These are phyloP conservation scores for Littorina saxatilis DNA, from an alignment of 1,140 invertebrate species.

Conservation along the genomic window DNA sequence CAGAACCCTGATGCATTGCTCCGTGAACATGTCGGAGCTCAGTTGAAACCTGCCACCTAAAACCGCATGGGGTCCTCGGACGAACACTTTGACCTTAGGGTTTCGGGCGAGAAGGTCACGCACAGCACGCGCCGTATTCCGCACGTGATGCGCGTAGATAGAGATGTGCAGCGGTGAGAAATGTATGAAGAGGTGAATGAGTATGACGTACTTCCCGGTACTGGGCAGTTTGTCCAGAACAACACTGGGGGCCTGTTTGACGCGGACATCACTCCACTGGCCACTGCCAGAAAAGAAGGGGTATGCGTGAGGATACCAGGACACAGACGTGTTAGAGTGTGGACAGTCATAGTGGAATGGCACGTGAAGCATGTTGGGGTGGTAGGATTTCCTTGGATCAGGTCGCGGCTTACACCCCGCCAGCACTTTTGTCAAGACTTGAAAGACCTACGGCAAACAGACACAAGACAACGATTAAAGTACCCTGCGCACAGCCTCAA, in stretches of 20 bases:
- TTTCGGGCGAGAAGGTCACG: slow-evolving; percentile 18
- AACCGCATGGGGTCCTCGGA: slow-evolving; percentile 36
- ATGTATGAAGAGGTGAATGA: slow-evolving; percentile 34
- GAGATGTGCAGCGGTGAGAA: background rate
- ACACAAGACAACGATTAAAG: too few species aligned
- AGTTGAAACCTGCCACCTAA: background rate
- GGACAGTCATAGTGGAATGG: background rate
- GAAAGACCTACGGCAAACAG: too few species aligned
- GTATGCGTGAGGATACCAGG: slow-evolving; percentile 20
- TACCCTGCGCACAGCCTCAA: too few species aligned
- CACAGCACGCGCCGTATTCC: slow-evolving; percentile 1
- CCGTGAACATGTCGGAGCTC: background rate
- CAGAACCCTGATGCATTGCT: background rate
- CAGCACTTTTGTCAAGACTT: too few species aligned
- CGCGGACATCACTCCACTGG: background rate
- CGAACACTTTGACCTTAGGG: slow-evolving; percentile 24
- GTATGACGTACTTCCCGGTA: slow-evolving; percentile 29
- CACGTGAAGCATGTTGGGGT: background rate
- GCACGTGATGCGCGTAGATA: background rate
- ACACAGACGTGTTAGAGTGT: background rate
- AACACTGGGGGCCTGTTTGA: background rate
- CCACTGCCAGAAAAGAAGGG: background rate
- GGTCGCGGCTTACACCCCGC: background rate
- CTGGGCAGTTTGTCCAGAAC: slow-evolving; percentile 22
- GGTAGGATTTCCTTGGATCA: background rate